Evolutionary conservation across 2,113 vertebrate species (phyloP), one percentile per base, ranked within the genome.

Genomic region (Daubentonia madagascariensis): DNA sequence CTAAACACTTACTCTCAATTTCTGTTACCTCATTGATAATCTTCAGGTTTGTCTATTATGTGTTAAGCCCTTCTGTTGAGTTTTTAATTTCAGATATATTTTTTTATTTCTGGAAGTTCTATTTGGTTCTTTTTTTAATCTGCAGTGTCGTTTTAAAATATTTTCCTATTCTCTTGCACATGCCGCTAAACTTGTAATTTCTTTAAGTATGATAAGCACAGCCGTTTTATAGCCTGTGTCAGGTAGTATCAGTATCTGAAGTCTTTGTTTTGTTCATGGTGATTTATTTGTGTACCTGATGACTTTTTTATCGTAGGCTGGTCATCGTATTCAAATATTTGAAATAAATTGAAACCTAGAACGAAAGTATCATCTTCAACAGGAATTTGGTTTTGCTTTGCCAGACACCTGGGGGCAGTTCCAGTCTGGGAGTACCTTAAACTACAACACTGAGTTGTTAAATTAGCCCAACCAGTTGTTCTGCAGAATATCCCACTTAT

Each of bases 301-400:
- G 54, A 57, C 50, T n/a, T 57, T 72, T 81, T 78, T 67, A 67
- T 25, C 54, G 32, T 35, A 3, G 65, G 20, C 79, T 65, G n/a
- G 61, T 70, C 73, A n/a, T 9, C 25, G 10, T 83, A 20, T 40
- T 87, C 92, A 90, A 57, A 50, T 85, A 37, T 32, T 32, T 96
- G 45, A 52, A 89, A 57, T 67, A 83, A 83, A n/a, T 30, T 13
- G 32, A 91, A 73, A 52, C 59, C 57, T 70, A 57, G 73, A 63
- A 22, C 54, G 28, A 70, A 89, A 72, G 30, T 10, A 4, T 61
- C 35, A n/a, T 59, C 13, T 89, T 57, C 73, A 28, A 9, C 14
- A 73, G 30, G 30, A 30, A 48, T 73, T 91, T 30, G 28, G 59
- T 68, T 76, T 35, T 22, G 6, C 40, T 78, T 78, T 65, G 35